Base-by-base conservation (phyloP, 1,140 invertebrate species). In the Drosophila ficusphila region DNA sequence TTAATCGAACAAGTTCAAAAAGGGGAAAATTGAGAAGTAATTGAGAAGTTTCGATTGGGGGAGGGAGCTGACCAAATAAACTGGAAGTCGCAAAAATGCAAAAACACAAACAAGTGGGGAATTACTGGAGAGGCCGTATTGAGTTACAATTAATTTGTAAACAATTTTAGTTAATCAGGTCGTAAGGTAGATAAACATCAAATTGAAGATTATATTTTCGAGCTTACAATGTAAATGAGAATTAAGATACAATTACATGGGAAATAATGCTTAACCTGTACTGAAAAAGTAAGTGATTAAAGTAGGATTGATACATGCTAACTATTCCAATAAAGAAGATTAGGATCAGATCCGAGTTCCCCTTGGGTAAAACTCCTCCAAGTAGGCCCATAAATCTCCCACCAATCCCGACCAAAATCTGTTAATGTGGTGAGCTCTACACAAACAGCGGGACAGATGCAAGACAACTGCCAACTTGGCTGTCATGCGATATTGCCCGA, bases 401-500 rank as follows among this genome's bases (percentile, higher is more conserved):
- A 5, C 52, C 19, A 38, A 42, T 42, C 19, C 39, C 11, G 33
- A 25, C 41, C n/a, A 11, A 60, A 23, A 56, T 56, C 57, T 38
- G 49, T 39, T 39, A 62, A 34, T 53, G 23, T 42, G 62, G 25
- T 41, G 36, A 52, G 38, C 36, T 34, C 23, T 21, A 11, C 34
- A 38, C 23, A 38, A 38, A 36, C 14, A 57, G 18, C 36, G 38
- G 44, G 27, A 60, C 60, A 33, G 19, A 61, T 60, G 57, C 57
- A 49, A 60, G 52, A 58, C 52, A 68, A 70, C 42, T 68, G 68
- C 61, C 64, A 67, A 68, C 58, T 68, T 48, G 53, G 38, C 44
- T 76, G 57, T 65, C 73, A 69, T 47, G 69, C 62, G 54, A 69
- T 82, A 76, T 53, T 49, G 33, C 16, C 48, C 48, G 19, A 46